Evolutionary conservation across 2,797 vertebrate genomes (phyloP).

Genomic region (Orestias chungarensis): DNA sequence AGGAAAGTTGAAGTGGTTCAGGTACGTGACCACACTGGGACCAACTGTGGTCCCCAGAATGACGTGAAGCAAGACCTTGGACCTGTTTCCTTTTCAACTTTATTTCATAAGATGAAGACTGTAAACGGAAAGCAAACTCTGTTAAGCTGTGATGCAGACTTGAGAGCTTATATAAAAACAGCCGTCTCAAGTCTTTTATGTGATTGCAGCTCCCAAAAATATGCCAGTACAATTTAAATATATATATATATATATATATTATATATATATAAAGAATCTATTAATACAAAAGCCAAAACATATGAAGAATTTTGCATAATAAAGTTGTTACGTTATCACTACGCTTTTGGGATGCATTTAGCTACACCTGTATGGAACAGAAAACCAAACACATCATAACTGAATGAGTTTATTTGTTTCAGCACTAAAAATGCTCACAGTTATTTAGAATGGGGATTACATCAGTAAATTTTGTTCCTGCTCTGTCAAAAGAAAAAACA

Average conservation of each 20-base stretch:
- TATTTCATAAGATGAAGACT: background rate
- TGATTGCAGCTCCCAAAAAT: no score
- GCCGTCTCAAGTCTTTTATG: background rate
- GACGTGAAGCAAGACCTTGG: background rate
- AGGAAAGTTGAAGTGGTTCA: background rate
- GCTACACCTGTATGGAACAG: slow-evolving; percentile 55
- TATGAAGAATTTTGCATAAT: background rate
- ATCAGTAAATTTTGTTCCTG: slow-evolving; percentile 87
- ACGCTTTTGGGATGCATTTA: slow-evolving; percentile 30
- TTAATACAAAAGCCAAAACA: background rate
- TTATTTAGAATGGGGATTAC: slow-evolving; percentile 92
- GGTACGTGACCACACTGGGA: background rate
- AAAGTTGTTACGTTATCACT: background rate
- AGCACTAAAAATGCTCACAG: slow-evolving; percentile 96
- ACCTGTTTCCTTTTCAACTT: no score
- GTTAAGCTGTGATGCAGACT: background rate
- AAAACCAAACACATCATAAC: slow-evolving; percentile 73
- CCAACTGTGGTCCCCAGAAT: background rate
- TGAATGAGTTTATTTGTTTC: slow-evolving; percentile 97
- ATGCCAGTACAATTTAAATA: no score
- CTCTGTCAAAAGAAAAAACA: slow-evolving; percentile 73
- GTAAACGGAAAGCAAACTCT: background rate
- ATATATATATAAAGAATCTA: no score
- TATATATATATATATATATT: no score
- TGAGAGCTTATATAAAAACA: background rate